These are phyloP conservation scores for Gryllus bimaculatus DNA, from an alignment of 1,140 invertebrate species.

Conservation along the genomic window DNA sequence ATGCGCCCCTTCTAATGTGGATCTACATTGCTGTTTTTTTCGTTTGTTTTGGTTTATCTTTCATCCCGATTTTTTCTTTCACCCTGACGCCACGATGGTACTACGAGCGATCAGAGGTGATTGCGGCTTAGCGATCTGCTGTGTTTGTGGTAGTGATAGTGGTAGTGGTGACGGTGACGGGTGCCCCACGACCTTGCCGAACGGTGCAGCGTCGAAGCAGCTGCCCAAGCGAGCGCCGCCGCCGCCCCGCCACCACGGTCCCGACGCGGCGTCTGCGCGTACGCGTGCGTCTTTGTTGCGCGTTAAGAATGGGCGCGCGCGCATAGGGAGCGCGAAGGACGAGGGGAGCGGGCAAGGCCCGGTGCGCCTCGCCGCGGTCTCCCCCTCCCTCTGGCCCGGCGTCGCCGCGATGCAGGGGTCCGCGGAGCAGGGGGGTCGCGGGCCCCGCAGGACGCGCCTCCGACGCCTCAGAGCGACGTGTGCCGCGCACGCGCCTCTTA, in stretches of 20 bases:
- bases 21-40: no score
- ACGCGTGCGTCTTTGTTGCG: background rate
- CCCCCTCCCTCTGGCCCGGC: background rate
- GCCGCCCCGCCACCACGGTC: background rate
- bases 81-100: no score
- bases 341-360: background rate
- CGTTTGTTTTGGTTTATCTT: no score
- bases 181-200: background rate
- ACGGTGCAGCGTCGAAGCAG: background rate
- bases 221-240: background rate
- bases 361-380: background rate
- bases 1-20: no score
- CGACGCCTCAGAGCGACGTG: slow-evolving; percentile 1
- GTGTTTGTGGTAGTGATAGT: no score
- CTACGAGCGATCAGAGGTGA: no score
- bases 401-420: background rate
- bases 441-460: background rate
- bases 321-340: background rate
- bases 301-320: background rate
- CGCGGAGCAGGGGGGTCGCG: no score
- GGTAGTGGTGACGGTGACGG: no score
- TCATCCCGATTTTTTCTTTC: no score
- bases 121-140: no score
- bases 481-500: slow-evolving; percentile 1
- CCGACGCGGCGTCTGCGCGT: background rate